These are phyloP conservation scores for Phragmatobia fuliginosa DNA, from an alignment of 2,888 invertebrate genomes.

Conservation along the genomic window DNA sequence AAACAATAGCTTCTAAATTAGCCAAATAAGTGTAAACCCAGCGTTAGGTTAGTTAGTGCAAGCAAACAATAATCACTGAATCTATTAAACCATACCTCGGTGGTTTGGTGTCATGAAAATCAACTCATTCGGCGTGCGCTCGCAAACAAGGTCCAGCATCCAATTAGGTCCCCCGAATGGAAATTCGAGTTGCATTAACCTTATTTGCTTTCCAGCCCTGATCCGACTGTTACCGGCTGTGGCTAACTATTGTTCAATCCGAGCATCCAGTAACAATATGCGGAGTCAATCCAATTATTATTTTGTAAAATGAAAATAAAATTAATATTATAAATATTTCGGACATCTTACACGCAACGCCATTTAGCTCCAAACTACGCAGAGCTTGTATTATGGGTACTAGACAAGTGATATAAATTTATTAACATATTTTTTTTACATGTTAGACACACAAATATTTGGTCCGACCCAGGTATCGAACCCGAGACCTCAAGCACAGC, in stretches of 20 bases:
- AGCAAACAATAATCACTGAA: conserved; percentile 58
- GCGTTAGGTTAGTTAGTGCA: conserved; percentile 54
- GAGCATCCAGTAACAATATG: conserved; percentile 27
- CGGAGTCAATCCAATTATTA: conserved; percentile 39
- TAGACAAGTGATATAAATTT: no score
- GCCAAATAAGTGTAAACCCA: conserved; percentile 30
- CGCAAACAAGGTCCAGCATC: conserved; percentile 55
- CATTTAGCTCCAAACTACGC: no score
- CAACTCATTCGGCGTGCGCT: conserved; percentile 55
- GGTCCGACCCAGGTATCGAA: no score
- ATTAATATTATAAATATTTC: no score
- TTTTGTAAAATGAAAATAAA: conserved; percentile 31
- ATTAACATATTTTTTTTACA: no score
- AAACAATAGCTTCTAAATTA: background rate
- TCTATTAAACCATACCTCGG: conserved; percentile 47
- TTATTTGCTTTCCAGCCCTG: conserved; percentile 54
- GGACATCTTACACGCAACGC: no score
- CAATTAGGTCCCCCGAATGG: conserved; percentile 61
- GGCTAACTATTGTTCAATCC: conserved; percentile 44
- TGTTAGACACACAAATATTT: no score
- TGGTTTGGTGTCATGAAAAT: conserved; percentile 59
- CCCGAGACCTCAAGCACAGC: no score
- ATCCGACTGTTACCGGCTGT: conserved; percentile 44
- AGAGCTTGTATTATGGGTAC: no score
- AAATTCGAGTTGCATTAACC: conserved; percentile 60